Percentiles rank a stretch among this genome's conserved stretches.
These are phyloP conservation scores for Lagorchestes hirsutus DNA, from an alignment of 2,797 vertebrate genomes.

Conservation along the genomic window DNA sequence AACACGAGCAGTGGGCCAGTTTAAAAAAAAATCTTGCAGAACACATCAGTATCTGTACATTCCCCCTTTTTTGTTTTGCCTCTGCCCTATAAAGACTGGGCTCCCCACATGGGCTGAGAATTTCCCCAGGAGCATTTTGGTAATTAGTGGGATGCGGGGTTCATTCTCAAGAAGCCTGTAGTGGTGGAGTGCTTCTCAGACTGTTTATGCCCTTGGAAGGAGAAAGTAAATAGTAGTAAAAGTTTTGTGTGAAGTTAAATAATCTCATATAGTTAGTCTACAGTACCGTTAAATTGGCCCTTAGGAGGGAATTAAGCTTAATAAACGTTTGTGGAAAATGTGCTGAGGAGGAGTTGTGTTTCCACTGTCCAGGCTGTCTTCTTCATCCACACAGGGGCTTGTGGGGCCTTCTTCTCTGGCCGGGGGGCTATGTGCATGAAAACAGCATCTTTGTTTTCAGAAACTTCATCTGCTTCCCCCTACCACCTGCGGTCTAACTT, in stretches of 20 bases:
- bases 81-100: neutral
- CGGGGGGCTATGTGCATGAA: rapidly evolving
- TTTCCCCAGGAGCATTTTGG: constrained; percentile 43
- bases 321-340: neutral
- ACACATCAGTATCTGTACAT: neutral
- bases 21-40: neutral
- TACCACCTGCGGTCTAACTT: rapidly evolving
- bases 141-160: neutral
- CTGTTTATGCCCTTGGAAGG: constrained; percentile 55
- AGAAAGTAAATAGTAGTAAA: constrained; percentile 66
- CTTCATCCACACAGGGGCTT: neutral
- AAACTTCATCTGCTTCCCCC: neutral
- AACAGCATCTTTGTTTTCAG: neutral
- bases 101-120: neutral
- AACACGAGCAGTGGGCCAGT: neutral
- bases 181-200: constrained; percentile 47
- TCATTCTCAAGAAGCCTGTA: constrained; percentile 61
- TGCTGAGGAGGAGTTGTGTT: neutral
- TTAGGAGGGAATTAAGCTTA: neutral
- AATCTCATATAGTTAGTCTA: neutral
- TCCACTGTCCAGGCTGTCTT: neutral
- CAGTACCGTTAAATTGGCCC: neutral
- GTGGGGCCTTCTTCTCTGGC: neutral
- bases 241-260: constrained; percentile 57
- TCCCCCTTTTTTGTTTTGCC: neutral